Evolutionary conservation across 2,113 vertebrate species (phyloP).

Genomic region (Rhea americana): DNA sequence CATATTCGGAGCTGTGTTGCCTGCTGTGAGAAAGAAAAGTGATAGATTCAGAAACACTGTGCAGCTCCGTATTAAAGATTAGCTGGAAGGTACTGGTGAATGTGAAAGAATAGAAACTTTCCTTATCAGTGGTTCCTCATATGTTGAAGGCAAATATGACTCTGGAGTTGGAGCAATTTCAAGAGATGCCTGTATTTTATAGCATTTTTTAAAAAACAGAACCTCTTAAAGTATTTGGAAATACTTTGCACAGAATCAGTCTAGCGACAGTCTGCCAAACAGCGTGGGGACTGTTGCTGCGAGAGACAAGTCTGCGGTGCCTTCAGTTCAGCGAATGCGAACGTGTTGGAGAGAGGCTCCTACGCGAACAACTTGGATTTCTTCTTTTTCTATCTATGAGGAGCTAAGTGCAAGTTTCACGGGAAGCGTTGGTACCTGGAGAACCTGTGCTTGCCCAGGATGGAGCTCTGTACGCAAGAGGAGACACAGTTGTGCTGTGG

Average conservation of each 20-base stretch:
- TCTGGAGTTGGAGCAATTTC: background rate
- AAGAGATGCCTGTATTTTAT: background rate
- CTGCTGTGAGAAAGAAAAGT: background rate
- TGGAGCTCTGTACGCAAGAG: background rate
- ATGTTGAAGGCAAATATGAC: background rate
- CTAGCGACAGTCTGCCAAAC: background rate
- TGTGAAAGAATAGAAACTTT: background rate
- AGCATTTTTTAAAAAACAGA: background rate
- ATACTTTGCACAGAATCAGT: background rate
- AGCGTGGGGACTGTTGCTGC: background rate
- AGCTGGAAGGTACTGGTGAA: background rate
- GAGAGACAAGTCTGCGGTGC: background rate
- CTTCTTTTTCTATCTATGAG: background rate
- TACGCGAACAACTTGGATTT: fast-evolving
- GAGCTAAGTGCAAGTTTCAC: background rate
- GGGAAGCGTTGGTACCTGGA: background rate
- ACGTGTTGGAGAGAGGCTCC: background rate
- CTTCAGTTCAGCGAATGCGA: fast-evolving
- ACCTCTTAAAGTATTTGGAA: background rate
- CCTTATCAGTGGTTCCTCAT: background rate
- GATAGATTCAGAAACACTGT: background rate
- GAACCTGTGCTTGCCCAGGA: background rate
- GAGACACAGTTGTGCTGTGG: no score
- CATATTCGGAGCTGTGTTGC: background rate
- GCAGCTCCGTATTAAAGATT: background rate